Evolutionary conservation across 1,140 invertebrate species (phyloP).

Genomic region (Musca domestica): DNA sequence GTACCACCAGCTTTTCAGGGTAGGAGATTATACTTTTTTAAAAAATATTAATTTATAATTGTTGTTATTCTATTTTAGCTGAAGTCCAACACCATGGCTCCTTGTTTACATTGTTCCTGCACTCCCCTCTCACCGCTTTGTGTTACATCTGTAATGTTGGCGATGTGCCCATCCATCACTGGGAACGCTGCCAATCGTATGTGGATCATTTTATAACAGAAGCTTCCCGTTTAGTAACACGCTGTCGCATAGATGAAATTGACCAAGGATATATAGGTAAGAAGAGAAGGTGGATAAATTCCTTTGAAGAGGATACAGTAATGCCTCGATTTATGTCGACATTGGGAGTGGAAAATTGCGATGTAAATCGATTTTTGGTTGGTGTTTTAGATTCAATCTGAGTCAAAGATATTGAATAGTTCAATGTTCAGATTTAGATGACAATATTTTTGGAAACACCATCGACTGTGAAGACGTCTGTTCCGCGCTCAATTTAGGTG

Average conservation of each 20-base stretch:
- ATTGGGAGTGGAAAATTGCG: no score
- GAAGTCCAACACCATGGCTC: slow-evolving; percentile 90
- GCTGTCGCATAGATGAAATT: slow-evolving; percentile 78
- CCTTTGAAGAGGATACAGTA: no score
- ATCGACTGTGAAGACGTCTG: no score
- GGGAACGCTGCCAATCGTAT: slow-evolving; percentile 86
- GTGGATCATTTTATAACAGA: slow-evolving; percentile 89
- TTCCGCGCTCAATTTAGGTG: no score
- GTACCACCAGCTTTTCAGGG: slow-evolving; percentile 80
- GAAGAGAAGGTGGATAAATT: no score
- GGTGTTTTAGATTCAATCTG: no score
- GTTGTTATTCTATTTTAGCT: slow-evolving; percentile 47
- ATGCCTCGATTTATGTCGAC: no score
- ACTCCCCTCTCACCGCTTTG: slow-evolving; percentile 89
- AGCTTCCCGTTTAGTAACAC: slow-evolving; percentile 77
- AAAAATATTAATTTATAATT: slow-evolving; percentile 12
- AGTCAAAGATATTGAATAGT: no score
- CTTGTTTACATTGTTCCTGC: slow-evolving; percentile 92
- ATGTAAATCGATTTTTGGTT: no score
- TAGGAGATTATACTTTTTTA: slow-evolving; percentile 47
- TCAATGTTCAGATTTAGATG: no score
- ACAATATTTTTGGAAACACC: no score
- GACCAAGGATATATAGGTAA: slow-evolving; percentile 53
- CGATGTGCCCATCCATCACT: slow-evolving; percentile 79
- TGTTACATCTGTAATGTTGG: slow-evolving; percentile 89